A percentile compares a stretch with the other conserved stretches of the same genome.
phyloP scores from a whole-genome alignment of 1,140 invertebrate genomes.

The Campoletis sonorensis region DNA sequence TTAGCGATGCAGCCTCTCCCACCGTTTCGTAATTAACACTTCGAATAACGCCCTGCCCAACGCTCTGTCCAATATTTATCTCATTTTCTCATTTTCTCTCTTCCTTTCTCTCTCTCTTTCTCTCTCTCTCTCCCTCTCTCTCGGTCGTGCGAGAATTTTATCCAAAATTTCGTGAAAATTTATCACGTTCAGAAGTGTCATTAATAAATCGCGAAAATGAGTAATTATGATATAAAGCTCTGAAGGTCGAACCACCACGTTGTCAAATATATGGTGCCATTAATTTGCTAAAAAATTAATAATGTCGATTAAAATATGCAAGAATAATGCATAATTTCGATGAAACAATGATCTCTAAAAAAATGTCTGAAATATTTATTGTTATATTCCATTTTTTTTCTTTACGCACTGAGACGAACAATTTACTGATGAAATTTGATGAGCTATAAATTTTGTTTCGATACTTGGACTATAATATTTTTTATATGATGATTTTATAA shows the following conservation, averaged over 20 bases:
- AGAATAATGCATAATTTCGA: no score
- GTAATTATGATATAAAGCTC: neutral
- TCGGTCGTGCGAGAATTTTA: conserved; percentile 27
- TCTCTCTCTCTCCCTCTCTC: neutral
- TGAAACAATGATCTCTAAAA: no score
- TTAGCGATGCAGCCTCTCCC: neutral
- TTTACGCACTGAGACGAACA: no score
- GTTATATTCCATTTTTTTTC: no score
- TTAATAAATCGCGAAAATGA: conserved; percentile 1
- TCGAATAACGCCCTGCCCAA: neutral
- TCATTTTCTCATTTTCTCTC: neutral
- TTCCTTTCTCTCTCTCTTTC: neutral
- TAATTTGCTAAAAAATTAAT: no score
- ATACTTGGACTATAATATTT: no score
- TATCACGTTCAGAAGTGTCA: neutral
- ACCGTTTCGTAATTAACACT: conserved; percentile 25
- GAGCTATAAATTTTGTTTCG: no score
- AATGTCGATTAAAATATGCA: no score
- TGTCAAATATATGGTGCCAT: no score
- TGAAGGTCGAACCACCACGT: neutral
- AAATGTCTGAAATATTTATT: no score
- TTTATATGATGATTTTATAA: no score
- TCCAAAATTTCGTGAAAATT: neutral
- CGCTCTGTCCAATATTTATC: conserved; percentile 14
- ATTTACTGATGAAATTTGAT: no score